A percentile compares a stretch with the other conserved stretches of the same genome.
Evolutionary conservation across 1,140 invertebrate species (phyloP).

Genomic region (Linepithema humile): DNA sequence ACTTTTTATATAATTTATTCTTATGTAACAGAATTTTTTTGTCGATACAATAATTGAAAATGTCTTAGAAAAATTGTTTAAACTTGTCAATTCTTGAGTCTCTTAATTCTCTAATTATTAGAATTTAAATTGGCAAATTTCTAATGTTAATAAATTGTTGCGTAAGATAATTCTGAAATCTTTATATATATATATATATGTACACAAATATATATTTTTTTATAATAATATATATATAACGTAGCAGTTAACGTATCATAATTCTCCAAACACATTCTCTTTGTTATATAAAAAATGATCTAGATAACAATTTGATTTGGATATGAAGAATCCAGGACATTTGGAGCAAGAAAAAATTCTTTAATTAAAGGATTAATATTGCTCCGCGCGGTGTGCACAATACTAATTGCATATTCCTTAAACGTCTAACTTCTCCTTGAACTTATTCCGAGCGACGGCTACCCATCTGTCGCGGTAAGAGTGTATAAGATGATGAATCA

Average conservation of each 20-base stretch:
- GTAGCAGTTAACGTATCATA: too few relatives aligned
- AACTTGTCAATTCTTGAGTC: too few relatives aligned
- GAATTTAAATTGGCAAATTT: too few relatives aligned
- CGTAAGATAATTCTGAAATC: too few relatives aligned
- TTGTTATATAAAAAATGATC: neutral
- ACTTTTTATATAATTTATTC: neutral
- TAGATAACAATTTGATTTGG: neutral
- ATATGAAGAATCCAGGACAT: neutral
- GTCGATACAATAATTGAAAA: neutral
- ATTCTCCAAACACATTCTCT: too few relatives aligned
- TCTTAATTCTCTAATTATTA: too few relatives aligned
- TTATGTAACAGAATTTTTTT: neutral
- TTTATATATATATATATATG: too few relatives aligned
- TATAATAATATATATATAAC: too few relatives aligned
- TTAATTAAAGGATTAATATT: conserved; percentile 46
- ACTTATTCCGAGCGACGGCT: conserved; percentile 37
- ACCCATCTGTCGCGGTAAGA: conserved; percentile 53
- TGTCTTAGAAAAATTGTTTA: neutral
- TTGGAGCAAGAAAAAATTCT: neutral
- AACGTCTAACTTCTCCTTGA: conserved; percentile 34
- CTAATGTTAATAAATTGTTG: too few relatives aligned
- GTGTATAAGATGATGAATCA: conserved; percentile 67
- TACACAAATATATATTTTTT: too few relatives aligned
- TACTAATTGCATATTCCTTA: conserved; percentile 35
- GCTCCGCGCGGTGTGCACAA: neutral